Conservation (phyloP, 2,113 vertebrate species). For the Neolamprologus cancellatus region DNA sequence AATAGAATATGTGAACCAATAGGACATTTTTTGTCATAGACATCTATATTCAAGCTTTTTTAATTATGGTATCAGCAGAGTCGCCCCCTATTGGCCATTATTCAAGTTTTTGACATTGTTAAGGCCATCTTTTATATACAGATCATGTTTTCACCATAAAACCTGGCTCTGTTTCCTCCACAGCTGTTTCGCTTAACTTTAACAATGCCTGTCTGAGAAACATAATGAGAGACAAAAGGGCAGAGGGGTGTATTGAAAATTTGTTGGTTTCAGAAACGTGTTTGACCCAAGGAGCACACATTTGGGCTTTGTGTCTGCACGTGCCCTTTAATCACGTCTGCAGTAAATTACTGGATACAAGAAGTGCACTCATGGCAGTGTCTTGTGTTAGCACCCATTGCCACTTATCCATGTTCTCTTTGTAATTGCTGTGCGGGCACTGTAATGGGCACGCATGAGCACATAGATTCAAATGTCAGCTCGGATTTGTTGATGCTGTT, state of each 20-base stretch:
- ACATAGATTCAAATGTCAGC: not conserved
- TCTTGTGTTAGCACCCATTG: not conserved
- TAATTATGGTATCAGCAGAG: not conserved
- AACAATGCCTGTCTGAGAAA: not conserved
- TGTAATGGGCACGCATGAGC: not conserved
- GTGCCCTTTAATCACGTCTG: not conserved
- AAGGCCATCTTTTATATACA: not conserved
- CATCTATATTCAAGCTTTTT: not conserved
- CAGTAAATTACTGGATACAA: conserved; percentile 12
- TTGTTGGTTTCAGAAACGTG: not conserved
- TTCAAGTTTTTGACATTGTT: not conserved
- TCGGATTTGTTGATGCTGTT: not conserved
- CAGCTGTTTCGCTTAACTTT: not conserved
- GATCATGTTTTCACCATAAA: not conserved
- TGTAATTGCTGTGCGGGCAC: conserved; percentile 21
- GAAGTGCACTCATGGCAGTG: conserved; percentile 1
- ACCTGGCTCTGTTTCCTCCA: not conserved
- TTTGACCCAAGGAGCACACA: not conserved
- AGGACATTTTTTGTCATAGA: not conserved
- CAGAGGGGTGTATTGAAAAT: not conserved
- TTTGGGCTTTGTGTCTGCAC: not conserved
- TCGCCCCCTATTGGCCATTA: not conserved
- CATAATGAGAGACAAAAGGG: not conserved
- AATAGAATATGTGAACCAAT: not conserved
- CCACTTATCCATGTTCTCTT: conserved; percentile 12